These are phyloP conservation scores for Portevinia maculata DNA, from an alignment of 2,888 invertebrate species.

Conservation along the genomic window DNA sequence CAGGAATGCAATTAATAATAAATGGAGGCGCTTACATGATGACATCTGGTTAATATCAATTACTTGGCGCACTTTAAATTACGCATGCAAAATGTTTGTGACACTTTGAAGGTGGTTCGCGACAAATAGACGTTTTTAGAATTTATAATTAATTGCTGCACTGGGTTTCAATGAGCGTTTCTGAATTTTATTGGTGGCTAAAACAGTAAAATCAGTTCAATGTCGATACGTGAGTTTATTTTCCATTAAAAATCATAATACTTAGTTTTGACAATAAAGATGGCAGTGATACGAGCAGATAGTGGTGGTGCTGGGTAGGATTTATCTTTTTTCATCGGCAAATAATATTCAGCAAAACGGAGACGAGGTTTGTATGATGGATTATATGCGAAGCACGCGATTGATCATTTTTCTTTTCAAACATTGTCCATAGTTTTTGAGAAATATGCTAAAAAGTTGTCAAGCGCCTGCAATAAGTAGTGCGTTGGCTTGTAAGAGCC, in stretches of 20 bases:
- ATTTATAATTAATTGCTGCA: conserved; percentile 50
- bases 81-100: conserved; percentile 60
- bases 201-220: conserved; percentile 60
- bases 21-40: conserved; percentile 53
- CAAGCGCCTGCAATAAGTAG: too few species aligned
- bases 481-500: too few species aligned
- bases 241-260: conserved; percentile 4
- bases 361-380: too few species aligned
- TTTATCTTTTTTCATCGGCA: neutral
- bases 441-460: too few species aligned
- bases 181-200: conserved; percentile 37
- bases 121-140: conserved; percentile 41
- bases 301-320: too few species aligned
- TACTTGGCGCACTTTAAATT: conserved; percentile 47
- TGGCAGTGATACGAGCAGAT: conserved; percentile 2
- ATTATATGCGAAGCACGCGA: too few species aligned
- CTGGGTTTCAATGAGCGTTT: conserved; percentile 49
- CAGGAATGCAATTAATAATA: conserved; percentile 59
- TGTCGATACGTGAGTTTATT: conserved; percentile 66
- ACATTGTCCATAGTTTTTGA: too few species aligned
- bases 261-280: conserved; percentile 17
- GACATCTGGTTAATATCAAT: conserved; percentile 69
- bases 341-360: too few species aligned
- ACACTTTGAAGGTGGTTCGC: conserved; percentile 62
- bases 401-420: too few species aligned